phyloP scores from a whole-genome alignment of 1,140 invertebrate species.

The Drosophila bipectinata region DNA sequence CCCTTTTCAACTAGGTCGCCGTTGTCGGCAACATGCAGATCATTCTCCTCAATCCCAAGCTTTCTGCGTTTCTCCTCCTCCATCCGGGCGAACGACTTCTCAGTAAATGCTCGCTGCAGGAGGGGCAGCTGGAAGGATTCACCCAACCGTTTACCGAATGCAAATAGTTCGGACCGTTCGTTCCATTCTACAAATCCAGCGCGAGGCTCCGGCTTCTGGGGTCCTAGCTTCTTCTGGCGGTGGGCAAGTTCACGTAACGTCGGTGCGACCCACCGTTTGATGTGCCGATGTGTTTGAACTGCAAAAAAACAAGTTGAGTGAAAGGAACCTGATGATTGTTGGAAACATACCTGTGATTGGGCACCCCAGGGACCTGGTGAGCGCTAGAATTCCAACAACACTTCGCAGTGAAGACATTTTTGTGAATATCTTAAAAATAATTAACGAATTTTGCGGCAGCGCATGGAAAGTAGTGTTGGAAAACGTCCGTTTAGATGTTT shows the following conservation, averaged over 20 bases:
- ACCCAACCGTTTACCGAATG: conserved; percentile 93
- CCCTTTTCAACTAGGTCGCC: conserved; percentile 88
- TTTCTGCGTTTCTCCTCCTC: conserved; percentile 89
- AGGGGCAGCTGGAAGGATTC: conserved; percentile 91
- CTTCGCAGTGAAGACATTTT: conserved; percentile 63
- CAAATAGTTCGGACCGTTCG: conserved; percentile 93
- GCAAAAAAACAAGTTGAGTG: conserved; percentile 20
- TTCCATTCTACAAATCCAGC: conserved; percentile 93
- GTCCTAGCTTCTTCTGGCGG: conserved; percentile 69
- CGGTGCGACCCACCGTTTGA: conserved; percentile 87
- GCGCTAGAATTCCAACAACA: conserved; percentile 9
- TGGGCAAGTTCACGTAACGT: conserved; percentile 83
- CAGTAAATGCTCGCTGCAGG: conserved; percentile 91
- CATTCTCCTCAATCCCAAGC: conserved; percentile 87
- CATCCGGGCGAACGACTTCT: conserved; percentile 90
- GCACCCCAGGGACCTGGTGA: conserved; percentile 19
- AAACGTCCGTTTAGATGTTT: neutral
- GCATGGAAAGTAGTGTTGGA: conserved; percentile 22
- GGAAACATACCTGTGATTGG: conserved; percentile 31
- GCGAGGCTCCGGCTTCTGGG: conserved; percentile 83
- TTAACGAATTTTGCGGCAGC: conserved; percentile 13
- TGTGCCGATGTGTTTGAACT: conserved; percentile 60
- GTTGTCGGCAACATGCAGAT: conserved; percentile 88
- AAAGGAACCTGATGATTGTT: neutral
- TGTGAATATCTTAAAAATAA: conserved; percentile 23